These are phyloP conservation scores for Morelia viridis DNA, from an alignment of 2,797 vertebrate species.

Conservation along the genomic window DNA sequence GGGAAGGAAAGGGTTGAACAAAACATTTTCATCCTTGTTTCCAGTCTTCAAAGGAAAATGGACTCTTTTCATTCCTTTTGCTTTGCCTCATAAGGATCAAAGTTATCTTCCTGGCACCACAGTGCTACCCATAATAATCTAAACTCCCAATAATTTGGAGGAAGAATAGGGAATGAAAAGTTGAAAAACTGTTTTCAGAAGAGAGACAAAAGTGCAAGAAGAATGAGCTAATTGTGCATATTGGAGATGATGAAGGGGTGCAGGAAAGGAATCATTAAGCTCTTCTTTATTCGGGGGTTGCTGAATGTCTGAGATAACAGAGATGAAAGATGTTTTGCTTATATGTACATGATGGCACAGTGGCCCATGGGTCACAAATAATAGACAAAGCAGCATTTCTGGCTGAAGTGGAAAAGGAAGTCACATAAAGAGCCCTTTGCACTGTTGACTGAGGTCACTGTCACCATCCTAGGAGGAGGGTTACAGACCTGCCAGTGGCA, in stretches of 20 bases:
- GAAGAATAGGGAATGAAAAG: background rate
- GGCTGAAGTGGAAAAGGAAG: background rate
- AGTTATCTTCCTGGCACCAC: background rate
- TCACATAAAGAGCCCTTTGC: background rate
- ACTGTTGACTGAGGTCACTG: conserved; percentile 12
- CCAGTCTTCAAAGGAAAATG: background rate
- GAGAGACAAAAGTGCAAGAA: background rate
- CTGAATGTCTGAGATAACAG: conserved; percentile 26
- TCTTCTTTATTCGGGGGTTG: conserved; percentile 2
- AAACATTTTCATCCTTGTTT: background rate
- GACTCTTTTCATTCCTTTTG: background rate
- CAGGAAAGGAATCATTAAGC: conserved; percentile 1
- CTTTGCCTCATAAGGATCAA: background rate
- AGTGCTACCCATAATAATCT: background rate
- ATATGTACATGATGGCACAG: conserved; percentile 11
- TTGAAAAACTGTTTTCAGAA: background rate
- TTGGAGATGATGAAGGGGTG: background rate
- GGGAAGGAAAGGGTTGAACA: background rate
- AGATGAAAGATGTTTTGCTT: conserved; percentile 32
- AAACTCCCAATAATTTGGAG: background rate
- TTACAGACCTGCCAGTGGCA: background rate
- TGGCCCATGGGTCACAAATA: conserved; percentile 7
- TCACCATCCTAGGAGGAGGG: background rate
- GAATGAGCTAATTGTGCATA: background rate
- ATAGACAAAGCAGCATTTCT: background rate